Conservation (phyloP, 2,113 vertebrate species). For the Pampusana beccarii region DNA sequence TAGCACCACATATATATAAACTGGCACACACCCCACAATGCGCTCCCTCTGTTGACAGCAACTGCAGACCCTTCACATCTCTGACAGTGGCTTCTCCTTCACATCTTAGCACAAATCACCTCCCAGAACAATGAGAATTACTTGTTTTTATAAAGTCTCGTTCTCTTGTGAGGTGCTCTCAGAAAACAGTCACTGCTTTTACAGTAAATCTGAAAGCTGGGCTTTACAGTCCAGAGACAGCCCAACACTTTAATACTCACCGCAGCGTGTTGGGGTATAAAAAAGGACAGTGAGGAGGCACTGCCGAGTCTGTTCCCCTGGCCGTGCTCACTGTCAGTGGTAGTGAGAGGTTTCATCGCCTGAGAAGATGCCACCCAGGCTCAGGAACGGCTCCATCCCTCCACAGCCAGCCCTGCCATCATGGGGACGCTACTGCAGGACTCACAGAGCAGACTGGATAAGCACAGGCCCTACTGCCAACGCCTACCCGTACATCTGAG, state of each 20-base stretch:
- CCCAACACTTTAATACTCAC: neutral
- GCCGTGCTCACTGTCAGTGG: too few species aligned
- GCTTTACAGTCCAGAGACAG: neutral
- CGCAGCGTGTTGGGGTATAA: fast-evolving
- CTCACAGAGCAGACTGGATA: neutral
- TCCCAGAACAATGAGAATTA: neutral
- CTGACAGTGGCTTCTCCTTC: neutral
- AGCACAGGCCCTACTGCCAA: neutral
- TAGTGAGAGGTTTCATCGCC: neutral
- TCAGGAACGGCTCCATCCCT: neutral
- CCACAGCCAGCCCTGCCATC: neutral
- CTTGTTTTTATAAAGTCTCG: neutral
- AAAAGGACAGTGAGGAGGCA: neutral
- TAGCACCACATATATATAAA: neutral
- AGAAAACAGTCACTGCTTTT: neutral
- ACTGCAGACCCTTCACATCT: neutral
- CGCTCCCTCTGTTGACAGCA: neutral
- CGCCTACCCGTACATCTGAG: fast-evolving
- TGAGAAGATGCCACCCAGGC: neutral
- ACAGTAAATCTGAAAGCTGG: neutral
- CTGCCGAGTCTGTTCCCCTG: neutral
- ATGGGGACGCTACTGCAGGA: neutral
- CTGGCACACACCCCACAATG: neutral
- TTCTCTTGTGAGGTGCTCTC: neutral
- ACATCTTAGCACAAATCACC: neutral